Base-by-base conservation (phyloP, 2,113 vertebrate genomes). In the Entelurus aequoreus region DNA sequence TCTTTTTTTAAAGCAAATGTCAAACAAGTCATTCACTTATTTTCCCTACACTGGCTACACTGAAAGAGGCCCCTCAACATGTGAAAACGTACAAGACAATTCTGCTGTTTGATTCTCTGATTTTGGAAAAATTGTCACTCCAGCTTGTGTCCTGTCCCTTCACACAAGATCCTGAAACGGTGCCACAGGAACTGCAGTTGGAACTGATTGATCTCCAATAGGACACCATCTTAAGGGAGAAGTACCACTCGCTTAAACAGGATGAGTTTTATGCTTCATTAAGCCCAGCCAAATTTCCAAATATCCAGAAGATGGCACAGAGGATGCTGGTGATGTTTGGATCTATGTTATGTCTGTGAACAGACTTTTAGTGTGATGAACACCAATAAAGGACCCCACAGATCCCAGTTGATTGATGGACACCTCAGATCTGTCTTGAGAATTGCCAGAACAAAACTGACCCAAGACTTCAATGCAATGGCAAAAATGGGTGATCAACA, bases 201-300 rank as follows among this genome's bases (percentile, higher is more conserved):
- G 38, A 40, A 40, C 38, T 40, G 38, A 8, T 40, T 40, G 38
- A 40, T 8, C 38, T 40, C 6, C 38, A 40, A 40, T 28, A 2
- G 8, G 38, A 40, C 38, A 40, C 38, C 8, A 8, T 40, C 38
- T 7, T 40, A 8, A 40, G 8, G 38, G 38, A 40, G 38, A 8
- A 52, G n/a, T 19, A 21, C 50, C 5, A 19, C 15, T 16, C 28
- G 28, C 50, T 19, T 14, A n/a, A 8, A 52, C 50, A 10, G 72
- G 73, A 73, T 80, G 60, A 68, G 71, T 76, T 71, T 75, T 57
- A 66, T 63, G 50, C 52, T 54, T 54, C 52, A 54, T 21, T 28
- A 28, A 52, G 50, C 10, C 0, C 14, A 16, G n/a, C n/a, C 50
- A 52, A 52, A 16, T 19, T 52, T 52, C n/a, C 50, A 52, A 52